phyloP scores from a whole-genome alignment of 1,140 invertebrate genomes.

The Matsumurasca onukii region DNA sequence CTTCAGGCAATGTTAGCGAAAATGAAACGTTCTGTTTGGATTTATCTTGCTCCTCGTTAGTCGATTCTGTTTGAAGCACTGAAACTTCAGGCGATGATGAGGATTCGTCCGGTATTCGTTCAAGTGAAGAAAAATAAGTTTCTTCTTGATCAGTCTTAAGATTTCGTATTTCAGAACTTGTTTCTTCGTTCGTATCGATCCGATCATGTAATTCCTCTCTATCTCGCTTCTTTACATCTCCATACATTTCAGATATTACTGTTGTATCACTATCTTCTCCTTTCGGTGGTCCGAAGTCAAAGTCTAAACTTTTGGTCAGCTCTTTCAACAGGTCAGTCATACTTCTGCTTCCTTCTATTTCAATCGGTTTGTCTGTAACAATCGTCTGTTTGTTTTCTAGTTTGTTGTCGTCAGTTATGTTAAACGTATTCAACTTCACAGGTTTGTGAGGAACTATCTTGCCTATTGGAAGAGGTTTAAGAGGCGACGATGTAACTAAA shows the following conservation, averaged over 20 bases:
- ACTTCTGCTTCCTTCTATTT: constrained; percentile 27
- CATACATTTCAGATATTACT: not conserved
- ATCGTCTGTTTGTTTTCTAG: constrained; percentile 8
- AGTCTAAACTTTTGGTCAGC: constrained; percentile 37
- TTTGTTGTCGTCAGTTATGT: constrained; percentile 27
- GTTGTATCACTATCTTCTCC: not conserved
- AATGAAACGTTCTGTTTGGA: too few species aligned
- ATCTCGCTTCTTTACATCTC: not conserved
- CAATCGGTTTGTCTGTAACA: not conserved
- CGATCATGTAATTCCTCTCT: not conserved
- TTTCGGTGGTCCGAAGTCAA: constrained; percentile 35
- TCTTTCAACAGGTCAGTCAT: constrained; percentile 39
- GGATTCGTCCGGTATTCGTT: not conserved
- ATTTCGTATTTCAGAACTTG: not conserved
- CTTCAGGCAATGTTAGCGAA: too few species aligned
- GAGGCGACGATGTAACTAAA: too few species aligned
- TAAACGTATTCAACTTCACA: constrained; percentile 28
- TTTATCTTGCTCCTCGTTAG: too few species aligned
- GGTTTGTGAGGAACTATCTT: constrained; percentile 31
- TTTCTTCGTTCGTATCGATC: constrained; percentile 6
- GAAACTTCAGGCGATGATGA: not conserved
- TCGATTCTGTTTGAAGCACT: too few species aligned
- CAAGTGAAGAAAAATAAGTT: not conserved
- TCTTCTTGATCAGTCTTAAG: not conserved
- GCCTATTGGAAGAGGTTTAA: constrained; percentile 19